These are phyloP conservation scores for Gymnorhina tibicen DNA, from an alignment of 2,113 vertebrate genomes.

Conservation along the genomic window DNA sequence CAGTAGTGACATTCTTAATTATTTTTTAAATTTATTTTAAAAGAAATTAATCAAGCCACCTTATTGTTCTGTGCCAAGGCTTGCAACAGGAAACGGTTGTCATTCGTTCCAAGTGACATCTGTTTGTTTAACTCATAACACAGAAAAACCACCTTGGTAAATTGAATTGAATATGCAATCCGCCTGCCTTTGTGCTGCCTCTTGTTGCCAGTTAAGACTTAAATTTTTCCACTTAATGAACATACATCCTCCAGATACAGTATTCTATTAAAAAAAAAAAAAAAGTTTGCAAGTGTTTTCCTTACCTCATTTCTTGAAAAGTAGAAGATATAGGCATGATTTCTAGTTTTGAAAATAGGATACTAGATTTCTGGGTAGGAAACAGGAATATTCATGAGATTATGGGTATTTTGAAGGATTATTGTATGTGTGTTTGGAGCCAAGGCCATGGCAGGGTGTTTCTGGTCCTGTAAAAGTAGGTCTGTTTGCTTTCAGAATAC, in stretches of 20 bases:
- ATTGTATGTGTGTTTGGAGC: background rate
- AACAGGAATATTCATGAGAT: background rate
- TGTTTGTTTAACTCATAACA: background rate
- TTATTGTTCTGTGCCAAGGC: background rate
- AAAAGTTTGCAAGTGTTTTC: background rate
- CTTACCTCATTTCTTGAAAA: background rate
- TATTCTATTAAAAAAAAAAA: background rate
- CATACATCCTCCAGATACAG: fast-evolving
- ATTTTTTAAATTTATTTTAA: background rate
- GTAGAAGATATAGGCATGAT: fast-evolving
- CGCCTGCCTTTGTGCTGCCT: background rate
- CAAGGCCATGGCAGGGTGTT: background rate
- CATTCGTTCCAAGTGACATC: background rate
- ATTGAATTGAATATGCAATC: background rate
- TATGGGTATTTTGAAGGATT: background rate
- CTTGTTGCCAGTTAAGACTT: background rate
- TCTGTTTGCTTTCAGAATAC: background rate
- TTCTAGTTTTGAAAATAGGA: background rate
- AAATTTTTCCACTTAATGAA: background rate
- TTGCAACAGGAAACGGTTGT: background rate
- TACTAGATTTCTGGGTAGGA: background rate
- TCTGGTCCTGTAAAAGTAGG: background rate
- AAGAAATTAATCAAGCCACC: background rate
- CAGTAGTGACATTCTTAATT: background rate
- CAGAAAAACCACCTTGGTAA: background rate